These are phyloP conservation scores for Zaprionus capensis DNA, from an alignment of 1,140 invertebrate genomes.

Conservation along the genomic window DNA sequence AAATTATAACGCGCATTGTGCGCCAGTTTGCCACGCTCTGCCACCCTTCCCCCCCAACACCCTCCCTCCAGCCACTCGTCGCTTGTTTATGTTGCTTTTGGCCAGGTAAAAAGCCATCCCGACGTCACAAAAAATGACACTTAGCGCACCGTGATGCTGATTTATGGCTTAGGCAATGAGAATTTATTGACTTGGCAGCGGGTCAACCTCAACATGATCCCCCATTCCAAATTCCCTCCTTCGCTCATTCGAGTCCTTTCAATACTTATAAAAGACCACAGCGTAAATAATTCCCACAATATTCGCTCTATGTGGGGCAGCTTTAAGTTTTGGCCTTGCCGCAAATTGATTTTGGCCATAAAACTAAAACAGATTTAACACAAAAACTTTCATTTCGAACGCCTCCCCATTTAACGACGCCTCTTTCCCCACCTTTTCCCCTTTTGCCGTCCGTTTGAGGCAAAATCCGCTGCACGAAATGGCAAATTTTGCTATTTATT, in stretches of 20 bases:
- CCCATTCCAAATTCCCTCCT: neutral
- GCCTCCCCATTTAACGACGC: neutral
- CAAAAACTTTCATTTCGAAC: constrained; percentile 49
- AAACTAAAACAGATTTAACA: constrained; percentile 46
- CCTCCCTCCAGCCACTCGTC: neutral
- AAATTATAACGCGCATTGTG: constrained; percentile 81
- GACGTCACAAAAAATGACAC: constrained; percentile 81
- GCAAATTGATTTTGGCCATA: constrained; percentile 68
- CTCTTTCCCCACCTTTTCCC: too few relatives aligned
- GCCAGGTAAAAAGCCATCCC: constrained; percentile 75
- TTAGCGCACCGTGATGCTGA: constrained; percentile 80
- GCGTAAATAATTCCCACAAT: constrained; percentile 12
- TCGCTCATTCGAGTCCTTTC: neutral
- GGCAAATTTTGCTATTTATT: constrained; percentile 78
- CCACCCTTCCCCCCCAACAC: neutral
- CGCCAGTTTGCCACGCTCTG: constrained; percentile 47
- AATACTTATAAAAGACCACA: constrained; percentile 2
- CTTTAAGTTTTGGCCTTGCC: constrained; percentile 49
- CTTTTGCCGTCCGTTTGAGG: too few relatives aligned
- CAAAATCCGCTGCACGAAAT: constrained; percentile 54
- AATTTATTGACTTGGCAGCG: constrained; percentile 81
- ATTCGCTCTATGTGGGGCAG: constrained; percentile 34
- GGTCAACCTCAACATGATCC: constrained; percentile 60
- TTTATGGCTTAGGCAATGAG: constrained; percentile 82
- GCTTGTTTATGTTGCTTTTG: constrained; percentile 60